Evolutionary conservation across 2,888 invertebrate genomes (phyloP).

Genomic region (Drosophila demipolita): DNA sequence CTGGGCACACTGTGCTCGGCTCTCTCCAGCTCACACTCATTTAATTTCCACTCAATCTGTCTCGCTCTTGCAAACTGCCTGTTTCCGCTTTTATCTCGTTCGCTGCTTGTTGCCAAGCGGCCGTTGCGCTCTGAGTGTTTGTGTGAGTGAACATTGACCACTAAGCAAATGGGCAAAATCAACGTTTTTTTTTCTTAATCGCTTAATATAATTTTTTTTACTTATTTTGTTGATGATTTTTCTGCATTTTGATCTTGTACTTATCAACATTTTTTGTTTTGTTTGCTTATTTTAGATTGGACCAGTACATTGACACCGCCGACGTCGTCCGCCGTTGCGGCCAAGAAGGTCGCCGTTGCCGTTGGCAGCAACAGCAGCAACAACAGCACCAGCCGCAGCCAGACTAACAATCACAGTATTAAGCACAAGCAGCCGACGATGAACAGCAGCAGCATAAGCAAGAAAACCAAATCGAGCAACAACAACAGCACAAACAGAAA

Average conservation of each 20-base stretch:
- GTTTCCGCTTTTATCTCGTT: conserved; percentile 69
- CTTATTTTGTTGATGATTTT: neutral
- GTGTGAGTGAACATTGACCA: conserved; percentile 37
- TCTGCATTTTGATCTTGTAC: conserved; percentile 36
- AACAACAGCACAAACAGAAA: conserved; percentile 25
- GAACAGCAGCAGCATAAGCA: conserved; percentile 53
- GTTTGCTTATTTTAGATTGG: conserved; percentile 72
- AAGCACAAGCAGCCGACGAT: conserved; percentile 64
- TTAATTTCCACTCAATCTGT: conserved; percentile 1
- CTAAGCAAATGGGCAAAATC: conserved; percentile 18
- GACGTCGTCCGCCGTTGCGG: conserved; percentile 44
- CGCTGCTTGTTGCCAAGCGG: conserved; percentile 74
- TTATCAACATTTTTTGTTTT: conserved; percentile 48
- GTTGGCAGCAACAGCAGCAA: conserved; percentile 22
- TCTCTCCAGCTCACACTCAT: conserved; percentile 14
- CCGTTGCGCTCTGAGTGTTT: conserved; percentile 9
- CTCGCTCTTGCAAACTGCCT: conserved; percentile 14
- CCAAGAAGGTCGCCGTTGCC: conserved; percentile 56
- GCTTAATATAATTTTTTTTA: neutral
- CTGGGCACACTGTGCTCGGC: conserved; percentile 34
- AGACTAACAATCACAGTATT: conserved; percentile 62
- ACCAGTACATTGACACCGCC: conserved; percentile 76
- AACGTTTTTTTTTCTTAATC: conserved; percentile 19
- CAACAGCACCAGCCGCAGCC: conserved; percentile 31
- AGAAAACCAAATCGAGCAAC: conserved; percentile 70